Percentiles rank a stretch among this genome's conserved stretches.
phyloP scores from a whole-genome alignment of 1,140 invertebrate genomes.

The Rhagoletis pomonella region DNA sequence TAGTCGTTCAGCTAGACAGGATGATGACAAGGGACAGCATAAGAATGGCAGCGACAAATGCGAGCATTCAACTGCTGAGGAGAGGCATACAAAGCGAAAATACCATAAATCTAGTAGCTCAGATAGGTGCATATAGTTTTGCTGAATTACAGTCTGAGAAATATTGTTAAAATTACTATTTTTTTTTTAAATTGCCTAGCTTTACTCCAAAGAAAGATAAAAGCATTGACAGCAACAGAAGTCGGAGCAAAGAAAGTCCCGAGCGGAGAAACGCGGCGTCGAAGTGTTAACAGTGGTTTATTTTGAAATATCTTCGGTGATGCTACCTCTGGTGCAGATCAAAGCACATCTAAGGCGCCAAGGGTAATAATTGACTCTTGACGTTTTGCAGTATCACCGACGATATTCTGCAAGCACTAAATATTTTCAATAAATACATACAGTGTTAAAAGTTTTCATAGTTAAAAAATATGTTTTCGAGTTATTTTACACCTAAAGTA shows the following conservation, averaged over 20 bases:
- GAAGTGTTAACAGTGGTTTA: no score
- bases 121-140: not conserved
- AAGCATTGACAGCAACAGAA: not conserved
- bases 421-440: no score
- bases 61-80: not conserved
- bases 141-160: not conserved
- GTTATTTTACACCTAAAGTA: no score
- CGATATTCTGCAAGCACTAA: no score
- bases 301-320: no score
- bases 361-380: no score
- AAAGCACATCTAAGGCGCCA: no score
- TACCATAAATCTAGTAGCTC: not conserved
- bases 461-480: no score
- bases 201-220: not conserved
- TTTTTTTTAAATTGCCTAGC: not conserved
- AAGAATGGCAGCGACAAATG: not conserved
- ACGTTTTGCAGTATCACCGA: no score
- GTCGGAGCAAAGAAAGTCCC: not conserved
- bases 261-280: not conserved
- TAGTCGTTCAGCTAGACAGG: not conserved
- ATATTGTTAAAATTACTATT: not conserved
- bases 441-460: no score
- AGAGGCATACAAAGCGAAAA: not conserved
- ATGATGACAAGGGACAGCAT: not conserved
- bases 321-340: no score